phyloP scores from a whole-genome alignment of 1,140 invertebrate genomes.

The Heterodera carotae region DNA sequence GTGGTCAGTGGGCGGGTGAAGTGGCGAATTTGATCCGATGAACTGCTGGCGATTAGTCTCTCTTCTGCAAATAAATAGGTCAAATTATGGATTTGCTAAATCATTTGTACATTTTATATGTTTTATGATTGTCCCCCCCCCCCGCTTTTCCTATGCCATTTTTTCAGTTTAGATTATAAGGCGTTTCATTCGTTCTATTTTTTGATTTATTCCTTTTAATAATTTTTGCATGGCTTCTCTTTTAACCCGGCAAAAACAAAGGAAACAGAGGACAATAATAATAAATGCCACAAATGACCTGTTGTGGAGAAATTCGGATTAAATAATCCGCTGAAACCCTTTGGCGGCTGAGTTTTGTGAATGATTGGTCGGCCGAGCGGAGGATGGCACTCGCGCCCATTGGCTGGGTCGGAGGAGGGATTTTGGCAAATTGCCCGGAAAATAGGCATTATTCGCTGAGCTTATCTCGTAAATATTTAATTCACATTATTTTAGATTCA shows the following conservation, averaged over 20 bases:
- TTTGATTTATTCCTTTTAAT: background rate
- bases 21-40: background rate
- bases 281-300: constrained; percentile 1
- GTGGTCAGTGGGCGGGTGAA: background rate
- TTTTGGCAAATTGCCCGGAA: background rate
- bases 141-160: too few relatives aligned
- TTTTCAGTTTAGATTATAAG: too few relatives aligned
- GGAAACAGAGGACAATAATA: background rate
- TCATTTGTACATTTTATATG: background rate
- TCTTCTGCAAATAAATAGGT: background rate
- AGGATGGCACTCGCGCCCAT: background rate
- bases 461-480: background rate
- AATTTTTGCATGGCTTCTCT: constrained; percentile 5
- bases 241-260: background rate
- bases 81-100: background rate
- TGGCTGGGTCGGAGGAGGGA: too few relatives aligned
- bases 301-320: constrained; percentile 5
- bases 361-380: background rate
- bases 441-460: background rate
- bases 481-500: too few relatives aligned
- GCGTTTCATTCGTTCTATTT: background rate
- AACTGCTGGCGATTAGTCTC: too few relatives aligned
- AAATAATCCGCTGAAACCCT: constrained; percentile 2
- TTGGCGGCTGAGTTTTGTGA: background rate
- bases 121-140: too few relatives aligned